Evolutionary conservation across 2,888 invertebrate species (phyloP).

Genomic region (Hydriomena furcata): DNA sequence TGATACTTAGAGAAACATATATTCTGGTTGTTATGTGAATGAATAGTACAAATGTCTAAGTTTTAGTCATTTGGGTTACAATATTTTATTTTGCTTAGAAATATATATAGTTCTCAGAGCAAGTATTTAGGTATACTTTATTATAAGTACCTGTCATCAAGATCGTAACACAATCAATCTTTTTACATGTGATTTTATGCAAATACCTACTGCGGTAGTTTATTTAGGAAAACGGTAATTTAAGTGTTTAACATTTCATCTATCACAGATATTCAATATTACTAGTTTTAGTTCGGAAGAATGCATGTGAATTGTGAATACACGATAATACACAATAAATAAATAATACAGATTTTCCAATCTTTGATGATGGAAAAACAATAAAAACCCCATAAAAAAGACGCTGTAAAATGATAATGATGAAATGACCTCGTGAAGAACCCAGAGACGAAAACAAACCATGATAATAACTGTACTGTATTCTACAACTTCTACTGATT

Average conservation of each 20-base stretch:
- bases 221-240: neutral
- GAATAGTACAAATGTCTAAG: too few relatives aligned
- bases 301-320: constrained; percentile 3
- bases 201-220: neutral
- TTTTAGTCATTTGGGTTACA: too few relatives aligned
- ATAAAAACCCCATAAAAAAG: constrained; percentile 31
- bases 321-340: too few relatives aligned
- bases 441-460: constrained; percentile 56
- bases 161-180: too few relatives aligned
- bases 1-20: too few relatives aligned
- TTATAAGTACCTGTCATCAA: too few relatives aligned
- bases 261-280: constrained; percentile 7
- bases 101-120: too few relatives aligned
- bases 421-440: constrained; percentile 46
- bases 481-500: constrained; percentile 42
- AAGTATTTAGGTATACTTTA: too few relatives aligned
- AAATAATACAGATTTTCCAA: neutral
- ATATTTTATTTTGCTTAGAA: too few relatives aligned
- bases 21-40: too few relatives aligned
- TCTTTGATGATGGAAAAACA: constrained; percentile 34
- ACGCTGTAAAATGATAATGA: constrained; percentile 39
- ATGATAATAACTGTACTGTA: constrained; percentile 42
- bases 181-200: constrained; percentile 12
- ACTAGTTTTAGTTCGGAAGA: constrained; percentile 10
- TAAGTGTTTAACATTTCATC: constrained; percentile 3